Evolutionary conservation across 2,888 invertebrate species (phyloP).

Genomic region (Chrysopilus asiliformis): DNA sequence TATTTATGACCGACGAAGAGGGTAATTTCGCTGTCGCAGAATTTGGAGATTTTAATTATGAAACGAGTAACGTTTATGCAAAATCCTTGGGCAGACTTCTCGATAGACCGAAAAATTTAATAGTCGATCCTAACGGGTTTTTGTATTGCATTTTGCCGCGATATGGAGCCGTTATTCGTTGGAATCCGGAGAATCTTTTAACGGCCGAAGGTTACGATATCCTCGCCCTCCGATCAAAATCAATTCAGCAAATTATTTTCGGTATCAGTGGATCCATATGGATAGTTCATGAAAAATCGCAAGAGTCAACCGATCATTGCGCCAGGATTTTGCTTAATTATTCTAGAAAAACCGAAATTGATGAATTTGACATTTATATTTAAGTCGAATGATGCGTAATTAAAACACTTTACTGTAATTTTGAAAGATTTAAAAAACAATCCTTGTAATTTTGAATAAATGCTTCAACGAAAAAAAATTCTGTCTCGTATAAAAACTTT

Average conservation of each 20-base stretch:
- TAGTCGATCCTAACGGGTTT: constrained; percentile 13
- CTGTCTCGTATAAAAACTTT: no score
- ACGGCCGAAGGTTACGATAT: constrained; percentile 18
- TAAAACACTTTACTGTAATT: no score
- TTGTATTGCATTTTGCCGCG: constrained; percentile 16
- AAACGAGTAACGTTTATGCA: constrained; percentile 5
- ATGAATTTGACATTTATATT: no score
- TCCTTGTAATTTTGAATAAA: no score
- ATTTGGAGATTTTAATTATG: constrained; percentile 1
- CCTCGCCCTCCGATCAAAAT: constrained; percentile 12
- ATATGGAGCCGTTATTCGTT: constrained; percentile 16
- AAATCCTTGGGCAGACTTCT: constrained; percentile 14
- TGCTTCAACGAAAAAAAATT: no score
- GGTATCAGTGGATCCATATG: constrained; percentile 17
- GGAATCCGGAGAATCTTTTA: constrained; percentile 14
- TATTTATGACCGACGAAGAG: constrained; percentile 7
- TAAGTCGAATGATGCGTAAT: no score
- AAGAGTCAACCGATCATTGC: constrained; percentile 5
- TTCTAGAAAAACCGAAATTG: no score
- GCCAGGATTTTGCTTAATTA: constrained; percentile 4
- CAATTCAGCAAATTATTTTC: constrained; percentile 16
- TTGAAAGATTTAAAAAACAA: no score
- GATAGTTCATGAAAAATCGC: constrained; percentile 11
- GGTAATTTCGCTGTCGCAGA: constrained; percentile 11
- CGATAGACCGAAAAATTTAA: constrained; percentile 13